Evolutionary conservation across 2,113 vertebrate genomes (phyloP).

Genomic region (Condylura cristata): DNA sequence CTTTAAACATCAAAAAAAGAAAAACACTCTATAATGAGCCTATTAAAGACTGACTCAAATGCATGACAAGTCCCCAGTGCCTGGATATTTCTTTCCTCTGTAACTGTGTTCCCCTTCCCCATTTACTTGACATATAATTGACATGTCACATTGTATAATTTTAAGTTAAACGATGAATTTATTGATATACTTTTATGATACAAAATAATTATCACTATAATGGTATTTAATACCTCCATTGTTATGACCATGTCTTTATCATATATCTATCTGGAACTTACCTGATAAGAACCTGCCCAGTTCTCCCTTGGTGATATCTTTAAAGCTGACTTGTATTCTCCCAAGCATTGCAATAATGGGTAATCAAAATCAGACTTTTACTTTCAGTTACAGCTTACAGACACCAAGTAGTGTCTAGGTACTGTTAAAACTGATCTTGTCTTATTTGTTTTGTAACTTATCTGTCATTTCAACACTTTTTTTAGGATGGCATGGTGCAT

Average conservation of each 20-base stretch:
- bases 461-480: background rate
- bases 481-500: background rate
- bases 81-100: background rate
- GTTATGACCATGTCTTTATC: background rate
- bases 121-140: background rate
- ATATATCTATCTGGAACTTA: no score
- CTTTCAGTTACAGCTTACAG: background rate
- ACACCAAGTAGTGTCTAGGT: background rate
- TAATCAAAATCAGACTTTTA: background rate
- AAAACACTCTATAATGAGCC: background rate
- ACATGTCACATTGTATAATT: background rate
- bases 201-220: background rate
- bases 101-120: fast-evolving
- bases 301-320: background rate
- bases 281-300: background rate
- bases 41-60: background rate
- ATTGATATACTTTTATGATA: background rate
- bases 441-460: background rate
- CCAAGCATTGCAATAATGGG: background rate
- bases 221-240: background rate
- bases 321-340: background rate
- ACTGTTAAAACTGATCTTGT: background rate
- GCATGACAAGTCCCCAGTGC: background rate
- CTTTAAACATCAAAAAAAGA: background rate
- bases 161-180: background rate